Conservation (phyloP, 2,113 vertebrate genomes). For the Ageneiosus marmoratus region DNA sequence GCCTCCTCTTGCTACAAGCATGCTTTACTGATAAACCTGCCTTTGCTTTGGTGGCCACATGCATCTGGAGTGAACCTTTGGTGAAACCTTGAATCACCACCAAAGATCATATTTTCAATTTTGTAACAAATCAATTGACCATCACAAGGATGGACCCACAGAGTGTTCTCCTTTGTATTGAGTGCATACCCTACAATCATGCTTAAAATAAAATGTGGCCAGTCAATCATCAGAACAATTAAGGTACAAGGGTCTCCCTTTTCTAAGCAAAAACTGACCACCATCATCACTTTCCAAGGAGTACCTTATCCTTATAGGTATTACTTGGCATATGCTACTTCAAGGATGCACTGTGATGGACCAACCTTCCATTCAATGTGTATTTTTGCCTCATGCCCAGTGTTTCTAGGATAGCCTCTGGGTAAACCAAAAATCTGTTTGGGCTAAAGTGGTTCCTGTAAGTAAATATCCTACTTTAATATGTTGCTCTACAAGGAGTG, state of each 20-base stretch:
- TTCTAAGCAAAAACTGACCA: neutral
- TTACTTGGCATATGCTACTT: neutral
- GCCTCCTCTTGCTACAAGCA: neutral
- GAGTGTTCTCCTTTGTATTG: neutral
- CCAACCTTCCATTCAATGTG: too few species aligned
- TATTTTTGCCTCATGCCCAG: neutral
- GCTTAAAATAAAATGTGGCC: neutral
- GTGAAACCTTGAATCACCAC: neutral
- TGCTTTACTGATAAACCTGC: neutral
- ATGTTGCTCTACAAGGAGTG: neutral
- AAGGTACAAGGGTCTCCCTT: neutral
- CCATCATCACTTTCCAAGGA: neutral
- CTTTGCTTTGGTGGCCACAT: neutral
- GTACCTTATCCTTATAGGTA: neutral
- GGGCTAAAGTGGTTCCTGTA: neutral
- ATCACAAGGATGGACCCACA: neutral
- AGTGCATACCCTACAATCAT: neutral
- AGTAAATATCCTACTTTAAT: neutral
- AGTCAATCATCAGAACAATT: neutral
- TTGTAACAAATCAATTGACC: constrained; percentile 11
- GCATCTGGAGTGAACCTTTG: neutral
- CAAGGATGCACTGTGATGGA: too few species aligned
- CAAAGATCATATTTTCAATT: neutral
- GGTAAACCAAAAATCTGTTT: neutral
- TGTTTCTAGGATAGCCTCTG: neutral